Evolutionary conservation across 64 coral and sea anemone genomes (phyloP), one percentile per base, ranked within the genome.

Genomic region (Cladopsammia gracilis): DNA sequence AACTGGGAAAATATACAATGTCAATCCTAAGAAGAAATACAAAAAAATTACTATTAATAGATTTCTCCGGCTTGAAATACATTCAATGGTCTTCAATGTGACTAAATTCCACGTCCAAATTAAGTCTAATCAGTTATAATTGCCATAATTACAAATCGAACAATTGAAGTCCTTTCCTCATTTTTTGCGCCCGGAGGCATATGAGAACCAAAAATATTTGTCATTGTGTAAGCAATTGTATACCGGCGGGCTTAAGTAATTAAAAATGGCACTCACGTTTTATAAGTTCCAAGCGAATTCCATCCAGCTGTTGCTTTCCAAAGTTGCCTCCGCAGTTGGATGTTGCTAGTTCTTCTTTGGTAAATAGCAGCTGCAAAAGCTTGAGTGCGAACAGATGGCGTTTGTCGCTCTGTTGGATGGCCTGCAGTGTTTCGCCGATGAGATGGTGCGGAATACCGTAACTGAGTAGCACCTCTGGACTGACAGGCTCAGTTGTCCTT

Each of bases 321-420:
- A 88, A 88, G 69, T 73, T 73, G 54, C 86, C 86, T 43, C 53
- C 51, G n/a, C n/a, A n/a, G n/a, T n/a, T n/a, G n/a, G n/a, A n/a
- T n/a, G n/a, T n/a, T n/a, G n/a, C n/a, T n/a, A 88, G 24, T 57
- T 75, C 86, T 53, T 88, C 53, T 88, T 69, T 69, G 43, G 86
- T 74, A 16, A 88, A 88, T 59, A 88, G 65, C 26, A 75, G 54
- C 69, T 50, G 47, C 51, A 88, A 73, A 25, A 70, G 83, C 62
- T 86, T 85, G 48, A 86, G 62, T 45, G 83, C 64, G 22, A 86
- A 60, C 20, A 86, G 83, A 16, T 86, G 83, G 48, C 64, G 26
- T 48, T 68, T 44, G 58, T 86, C 61, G 51, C 20, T 69, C 50
- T 47, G 60, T 47, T 86, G 59, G 25, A 68, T 86, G 15, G 46